Evolutionary conservation across 2,113 vertebrate genomes (phyloP).

Genomic region (Lagopus muta): DNA sequence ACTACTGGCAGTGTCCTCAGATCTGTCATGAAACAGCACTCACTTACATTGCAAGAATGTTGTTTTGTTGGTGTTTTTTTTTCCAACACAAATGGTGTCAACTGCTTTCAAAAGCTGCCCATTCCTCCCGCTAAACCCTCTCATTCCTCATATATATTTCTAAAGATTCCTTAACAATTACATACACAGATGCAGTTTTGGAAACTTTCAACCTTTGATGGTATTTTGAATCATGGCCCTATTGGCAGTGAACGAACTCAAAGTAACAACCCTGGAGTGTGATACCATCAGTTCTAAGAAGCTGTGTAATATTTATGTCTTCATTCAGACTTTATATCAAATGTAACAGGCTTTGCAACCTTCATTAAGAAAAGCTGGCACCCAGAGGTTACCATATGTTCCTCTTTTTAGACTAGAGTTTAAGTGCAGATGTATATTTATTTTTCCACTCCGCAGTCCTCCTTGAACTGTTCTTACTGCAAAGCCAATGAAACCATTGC

Average conservation of each 20-base stretch:
- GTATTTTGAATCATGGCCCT: constrained; percentile 57
- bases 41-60: neutral
- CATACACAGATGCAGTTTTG: constrained; percentile 67
- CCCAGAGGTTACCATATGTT: constrained; percentile 73
- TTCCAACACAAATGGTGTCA: neutral
- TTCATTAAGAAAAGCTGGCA: constrained; percentile 79
- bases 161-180: constrained; percentile 66
- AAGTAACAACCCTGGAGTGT: constrained; percentile 52
- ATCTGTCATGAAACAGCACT: constrained; percentile 29
- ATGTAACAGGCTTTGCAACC: constrained; percentile 64
- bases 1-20: neutral
- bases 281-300: constrained; percentile 69
- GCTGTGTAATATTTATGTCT: constrained; percentile 70
- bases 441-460: constrained; percentile 69
- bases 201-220: constrained; percentile 64
- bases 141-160: constrained; percentile 54
- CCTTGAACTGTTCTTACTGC: constrained; percentile 59
- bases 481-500: constrained; percentile 61
- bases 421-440: constrained; percentile 73
- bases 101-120: constrained; percentile 34
- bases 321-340: constrained; percentile 72
- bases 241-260: constrained; percentile 56
- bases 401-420: constrained; percentile 53
- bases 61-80: neutral
- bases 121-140: neutral